These are phyloP conservation scores for Clarias pachynema DNA, from an alignment of 2,797 vertebrate genomes.

Conservation along the genomic window DNA sequence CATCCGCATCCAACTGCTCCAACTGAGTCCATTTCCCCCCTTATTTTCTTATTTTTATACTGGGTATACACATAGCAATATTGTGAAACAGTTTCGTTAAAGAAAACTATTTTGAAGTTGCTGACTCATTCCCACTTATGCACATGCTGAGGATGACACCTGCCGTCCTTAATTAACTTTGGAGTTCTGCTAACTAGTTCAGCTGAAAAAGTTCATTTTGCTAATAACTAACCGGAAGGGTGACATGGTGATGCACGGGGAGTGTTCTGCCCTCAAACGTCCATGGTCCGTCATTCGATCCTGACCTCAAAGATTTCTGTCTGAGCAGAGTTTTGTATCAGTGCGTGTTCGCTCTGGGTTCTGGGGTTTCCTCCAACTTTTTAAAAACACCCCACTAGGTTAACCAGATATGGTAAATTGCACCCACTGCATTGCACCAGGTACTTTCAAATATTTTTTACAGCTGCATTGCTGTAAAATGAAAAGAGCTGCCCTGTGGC, in stretches of 20 bases:
- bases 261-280: background rate
- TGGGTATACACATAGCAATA: background rate
- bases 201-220: background rate
- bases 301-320: background rate
- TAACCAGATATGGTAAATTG: background rate
- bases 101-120: background rate
- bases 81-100: background rate
- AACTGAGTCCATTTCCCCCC: background rate
- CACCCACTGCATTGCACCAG: background rate
- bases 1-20: background rate
- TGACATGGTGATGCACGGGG: background rate
- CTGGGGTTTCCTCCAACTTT: background rate
- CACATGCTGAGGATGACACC: background rate
- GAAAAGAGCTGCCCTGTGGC: slow-evolving; percentile 16
- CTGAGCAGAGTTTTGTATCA: background rate
- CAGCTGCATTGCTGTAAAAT: background rate
- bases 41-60: background rate
- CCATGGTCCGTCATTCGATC: background rate
- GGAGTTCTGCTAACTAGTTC: background rate
- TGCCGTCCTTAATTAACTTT: background rate
- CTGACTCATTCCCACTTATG: background rate
- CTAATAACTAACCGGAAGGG: background rate
- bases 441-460: background rate
- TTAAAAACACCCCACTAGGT: background rate
- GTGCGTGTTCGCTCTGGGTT: background rate